A percentile compares a stretch with the other conserved stretches of the same genome.
These are phyloP conservation scores for Apis dorsata DNA, from an alignment of 1,140 invertebrate species.

Conservation along the genomic window DNA sequence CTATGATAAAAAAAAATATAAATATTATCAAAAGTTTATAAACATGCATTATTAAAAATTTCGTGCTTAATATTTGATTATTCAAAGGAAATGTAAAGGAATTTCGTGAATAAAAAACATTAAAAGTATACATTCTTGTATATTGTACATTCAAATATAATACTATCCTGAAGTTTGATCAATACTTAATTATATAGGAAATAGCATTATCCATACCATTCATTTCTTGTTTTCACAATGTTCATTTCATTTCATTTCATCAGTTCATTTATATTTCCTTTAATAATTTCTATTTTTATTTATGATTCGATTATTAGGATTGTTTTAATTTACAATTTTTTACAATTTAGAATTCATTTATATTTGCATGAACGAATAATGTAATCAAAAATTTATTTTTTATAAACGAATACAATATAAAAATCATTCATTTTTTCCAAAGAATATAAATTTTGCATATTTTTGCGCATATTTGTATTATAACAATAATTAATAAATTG, in stretches of 20 bases:
- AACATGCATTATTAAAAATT: background rate
- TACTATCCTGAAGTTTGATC: conserved; percentile 64
- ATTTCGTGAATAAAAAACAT: conserved; percentile 52
- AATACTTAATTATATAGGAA: conserved; percentile 50
- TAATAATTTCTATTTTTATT: background rate
- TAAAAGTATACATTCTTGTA: conserved; percentile 51
- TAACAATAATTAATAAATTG: too few species aligned
- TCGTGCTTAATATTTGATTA: background rate
- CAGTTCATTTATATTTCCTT: background rate
- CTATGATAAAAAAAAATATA: too few species aligned
- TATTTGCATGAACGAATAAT: too few species aligned
- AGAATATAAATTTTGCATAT: too few species aligned
- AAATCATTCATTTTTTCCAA: too few species aligned
- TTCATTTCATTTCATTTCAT: background rate
- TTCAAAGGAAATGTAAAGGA: conserved; percentile 28
- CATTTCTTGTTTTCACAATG: background rate
- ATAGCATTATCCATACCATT: conserved; percentile 32
- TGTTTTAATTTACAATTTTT: too few species aligned
- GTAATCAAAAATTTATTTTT: too few species aligned
- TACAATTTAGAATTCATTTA: too few species aligned
- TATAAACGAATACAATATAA: too few species aligned
- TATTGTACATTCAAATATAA: conserved; percentile 17
- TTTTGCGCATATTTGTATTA: too few species aligned
- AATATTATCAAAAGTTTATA: too few species aligned
- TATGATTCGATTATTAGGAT: background rate